Conservation (phyloP, 2,113 vertebrate species). For the Cochlearius cochlearius region DNA sequence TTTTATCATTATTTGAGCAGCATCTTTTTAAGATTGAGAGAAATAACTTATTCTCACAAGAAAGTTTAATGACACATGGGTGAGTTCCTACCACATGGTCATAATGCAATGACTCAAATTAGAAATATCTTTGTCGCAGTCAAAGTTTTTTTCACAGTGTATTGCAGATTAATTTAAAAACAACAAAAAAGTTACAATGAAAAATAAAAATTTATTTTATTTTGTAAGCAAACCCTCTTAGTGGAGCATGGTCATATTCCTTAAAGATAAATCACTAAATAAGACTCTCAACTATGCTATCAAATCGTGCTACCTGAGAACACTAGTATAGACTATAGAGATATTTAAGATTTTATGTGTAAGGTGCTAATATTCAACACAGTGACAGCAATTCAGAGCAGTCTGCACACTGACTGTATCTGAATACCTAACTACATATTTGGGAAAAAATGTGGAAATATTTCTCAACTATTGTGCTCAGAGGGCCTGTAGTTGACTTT, state of each 20-base stretch:
- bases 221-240: not conserved
- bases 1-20: not conserved
- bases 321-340: not conserved
- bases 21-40: not conserved
- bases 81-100: rapidly evolving
- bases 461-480: not conserved
- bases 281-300: not conserved
- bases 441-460: not conserved
- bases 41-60: not conserved
- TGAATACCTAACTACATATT: not conserved
- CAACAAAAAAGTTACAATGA: too few species aligned
- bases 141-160: not conserved
- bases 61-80: not conserved
- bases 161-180: not conserved
- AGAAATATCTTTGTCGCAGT: not conserved
- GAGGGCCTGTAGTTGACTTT: not conserved
- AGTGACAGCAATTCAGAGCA: not conserved
- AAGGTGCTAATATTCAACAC: not conserved
- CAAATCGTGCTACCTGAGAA: not conserved
- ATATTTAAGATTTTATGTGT: not conserved
- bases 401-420: not conserved
- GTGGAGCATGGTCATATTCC: rapidly evolving
- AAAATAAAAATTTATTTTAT: not conserved
- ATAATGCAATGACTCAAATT: not conserved
- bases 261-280: not conserved